A percentile compares a stretch with the other conserved stretches of the same genome.
Conservation (phyloP, 2,888 invertebrate genomes). For the Deilephila elpenor region DNA sequence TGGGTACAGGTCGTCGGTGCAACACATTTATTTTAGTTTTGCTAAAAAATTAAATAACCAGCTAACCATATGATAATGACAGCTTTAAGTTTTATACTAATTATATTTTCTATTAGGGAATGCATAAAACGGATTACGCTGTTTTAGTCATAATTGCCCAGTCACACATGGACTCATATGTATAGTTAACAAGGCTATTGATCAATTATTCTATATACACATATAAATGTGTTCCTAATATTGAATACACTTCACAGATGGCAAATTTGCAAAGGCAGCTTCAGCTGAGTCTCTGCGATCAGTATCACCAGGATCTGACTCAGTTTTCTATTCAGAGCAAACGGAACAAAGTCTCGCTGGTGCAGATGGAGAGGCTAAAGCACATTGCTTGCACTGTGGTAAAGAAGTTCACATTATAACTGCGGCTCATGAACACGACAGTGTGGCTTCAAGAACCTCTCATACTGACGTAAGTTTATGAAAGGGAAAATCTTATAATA, state of each 20-base stretch:
- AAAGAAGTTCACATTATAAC: constrained; percentile 89
- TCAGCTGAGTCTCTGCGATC: constrained; percentile 94
- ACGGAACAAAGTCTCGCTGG: constrained; percentile 83
- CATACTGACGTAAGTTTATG: constrained; percentile 73
- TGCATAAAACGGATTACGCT: no score
- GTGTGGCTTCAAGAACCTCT: constrained; percentile 72
- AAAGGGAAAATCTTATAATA: not conserved
- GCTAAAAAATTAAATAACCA: no score
- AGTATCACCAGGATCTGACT: constrained; percentile 96
- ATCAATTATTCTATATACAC: no score
- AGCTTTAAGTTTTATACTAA: no score
- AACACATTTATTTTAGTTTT: no score
- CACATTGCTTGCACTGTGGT: constrained; percentile 93
- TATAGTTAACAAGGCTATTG: no score
- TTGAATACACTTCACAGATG: constrained; percentile 56
- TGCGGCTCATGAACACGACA: constrained; percentile 77
- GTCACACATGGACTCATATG: not conserved
- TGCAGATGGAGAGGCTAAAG: constrained; percentile 84
- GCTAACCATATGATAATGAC: no score
- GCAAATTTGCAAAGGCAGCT: constrained; percentile 88
- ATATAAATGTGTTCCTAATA: not conserved
- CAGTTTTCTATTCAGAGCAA: constrained; percentile 94
- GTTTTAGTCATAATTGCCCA: no score
- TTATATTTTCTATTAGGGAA: no score
- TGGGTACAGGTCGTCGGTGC: no score